Conservation (phyloP, 2,113 vertebrate genomes). For the Marmota flaviventris region DNA sequence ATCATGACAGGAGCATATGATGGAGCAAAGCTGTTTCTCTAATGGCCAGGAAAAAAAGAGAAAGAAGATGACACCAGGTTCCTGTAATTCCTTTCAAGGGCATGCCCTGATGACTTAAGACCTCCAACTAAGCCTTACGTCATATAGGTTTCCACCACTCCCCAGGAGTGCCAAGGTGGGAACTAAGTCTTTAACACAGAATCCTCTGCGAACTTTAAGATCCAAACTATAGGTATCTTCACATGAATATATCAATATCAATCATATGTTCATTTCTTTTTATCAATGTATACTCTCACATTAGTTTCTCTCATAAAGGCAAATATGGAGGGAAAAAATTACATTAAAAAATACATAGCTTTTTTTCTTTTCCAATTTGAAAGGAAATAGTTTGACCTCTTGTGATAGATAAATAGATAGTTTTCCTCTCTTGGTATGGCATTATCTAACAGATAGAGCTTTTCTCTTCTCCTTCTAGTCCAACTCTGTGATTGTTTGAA, state of each 20-base stretch:
- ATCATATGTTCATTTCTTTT: neutral
- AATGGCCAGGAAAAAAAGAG: neutral
- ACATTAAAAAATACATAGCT: neutral
- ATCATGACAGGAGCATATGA: neutral
- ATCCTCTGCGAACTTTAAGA: neutral
- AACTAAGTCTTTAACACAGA: neutral
- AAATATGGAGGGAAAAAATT: neutral
- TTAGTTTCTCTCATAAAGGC: neutral
- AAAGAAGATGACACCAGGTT: neutral
- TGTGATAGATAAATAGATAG: neutral
- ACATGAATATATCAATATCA: neutral
- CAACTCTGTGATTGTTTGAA: neutral
- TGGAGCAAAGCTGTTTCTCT: neutral
- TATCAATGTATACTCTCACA: neutral
- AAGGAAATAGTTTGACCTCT: neutral
- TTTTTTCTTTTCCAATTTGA: neutral
- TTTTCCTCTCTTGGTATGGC: neutral
- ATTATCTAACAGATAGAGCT: neutral
- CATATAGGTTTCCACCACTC: neutral
- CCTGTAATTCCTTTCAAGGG: neutral
- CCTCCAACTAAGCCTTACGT: neutral
- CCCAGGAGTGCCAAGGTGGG: neutral
- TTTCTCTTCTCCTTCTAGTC: neutral
- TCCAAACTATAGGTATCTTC: neutral
- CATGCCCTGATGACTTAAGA: neutral